phyloP scores from a whole-genome alignment of 2,113 vertebrate species.

The Grantiella picta region DNA sequence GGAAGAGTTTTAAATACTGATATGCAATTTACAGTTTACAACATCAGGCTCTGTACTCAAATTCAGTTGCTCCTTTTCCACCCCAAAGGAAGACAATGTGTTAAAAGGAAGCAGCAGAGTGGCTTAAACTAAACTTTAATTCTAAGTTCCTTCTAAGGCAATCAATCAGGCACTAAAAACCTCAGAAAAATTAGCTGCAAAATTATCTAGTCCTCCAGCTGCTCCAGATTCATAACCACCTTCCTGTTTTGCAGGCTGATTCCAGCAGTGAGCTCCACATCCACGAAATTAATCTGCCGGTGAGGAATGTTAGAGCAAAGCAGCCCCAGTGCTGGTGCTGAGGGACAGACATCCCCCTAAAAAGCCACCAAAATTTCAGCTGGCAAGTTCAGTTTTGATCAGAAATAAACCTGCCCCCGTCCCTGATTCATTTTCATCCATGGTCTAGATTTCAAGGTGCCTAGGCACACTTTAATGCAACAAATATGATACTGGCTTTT shows the following conservation, averaged over 20 bases:
- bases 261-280: background rate
- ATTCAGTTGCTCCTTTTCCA: background rate
- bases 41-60: background rate
- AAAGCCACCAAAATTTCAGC: background rate
- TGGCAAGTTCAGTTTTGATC: background rate
- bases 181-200: background rate
- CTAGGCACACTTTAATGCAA: background rate
- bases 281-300: background rate
- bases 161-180: background rate
- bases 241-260: background rate
- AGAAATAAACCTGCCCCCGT: background rate
- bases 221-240: background rate
- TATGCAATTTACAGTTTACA: background rate
- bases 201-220: constrained; percentile 11
- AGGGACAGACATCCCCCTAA: background rate
- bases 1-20: background rate
- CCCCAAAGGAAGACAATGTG: background rate
- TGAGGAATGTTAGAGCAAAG: background rate
- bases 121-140: background rate
- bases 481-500: background rate
- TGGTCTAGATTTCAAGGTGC: background rate
- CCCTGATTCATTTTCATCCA: background rate
- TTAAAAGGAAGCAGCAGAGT: background rate
- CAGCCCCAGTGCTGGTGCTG: background rate
- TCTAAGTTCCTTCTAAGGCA: background rate